Evolutionary conservation across 2,888 invertebrate species (phyloP).

Genomic region (Phyllotreta cruciferae): DNA sequence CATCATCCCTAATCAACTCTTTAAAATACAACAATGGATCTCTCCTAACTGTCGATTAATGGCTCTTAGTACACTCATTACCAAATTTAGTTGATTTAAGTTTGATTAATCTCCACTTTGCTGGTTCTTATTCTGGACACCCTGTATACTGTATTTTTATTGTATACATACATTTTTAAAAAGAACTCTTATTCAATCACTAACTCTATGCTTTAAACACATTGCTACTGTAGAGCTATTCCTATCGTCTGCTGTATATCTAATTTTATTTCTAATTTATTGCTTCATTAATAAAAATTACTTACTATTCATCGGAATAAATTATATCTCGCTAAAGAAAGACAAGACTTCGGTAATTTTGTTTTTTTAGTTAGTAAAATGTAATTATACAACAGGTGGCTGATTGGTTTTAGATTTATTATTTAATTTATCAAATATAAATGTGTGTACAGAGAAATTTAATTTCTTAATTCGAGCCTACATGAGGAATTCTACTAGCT

Average conservation of each 20-base stretch:
- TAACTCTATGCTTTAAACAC: slow-evolving; percentile 14
- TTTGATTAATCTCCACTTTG: too few species aligned
- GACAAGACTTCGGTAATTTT: neutral
- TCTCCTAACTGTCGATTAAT: too few species aligned
- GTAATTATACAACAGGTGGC: slow-evolving; percentile 6
- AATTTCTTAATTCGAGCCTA: too few species aligned
- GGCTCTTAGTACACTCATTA: too few species aligned
- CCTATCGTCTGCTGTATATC: slow-evolving; percentile 8
- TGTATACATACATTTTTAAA: neutral
- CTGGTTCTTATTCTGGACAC: too few species aligned
- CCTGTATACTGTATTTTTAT: too few species aligned
- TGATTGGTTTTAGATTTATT: neutral
- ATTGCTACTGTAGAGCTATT: slow-evolving; percentile 17
- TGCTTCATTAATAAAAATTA: slow-evolving; percentile 19
- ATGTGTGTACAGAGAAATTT: too few species aligned
- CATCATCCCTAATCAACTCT: too few species aligned
- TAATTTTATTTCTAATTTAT: slow-evolving; percentile 21
- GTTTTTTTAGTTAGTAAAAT: neutral
- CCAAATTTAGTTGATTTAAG: too few species aligned
- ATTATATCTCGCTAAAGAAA: slow-evolving; percentile 13
- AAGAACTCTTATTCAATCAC: slow-evolving; percentile 17
- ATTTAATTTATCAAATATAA: too few species aligned
- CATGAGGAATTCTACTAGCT: too few species aligned
- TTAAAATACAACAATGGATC: too few species aligned
- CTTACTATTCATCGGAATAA: slow-evolving; percentile 14